phyloP scores from a whole-genome alignment of 2,113 vertebrate genomes.

The Sus scrofa region DNA sequence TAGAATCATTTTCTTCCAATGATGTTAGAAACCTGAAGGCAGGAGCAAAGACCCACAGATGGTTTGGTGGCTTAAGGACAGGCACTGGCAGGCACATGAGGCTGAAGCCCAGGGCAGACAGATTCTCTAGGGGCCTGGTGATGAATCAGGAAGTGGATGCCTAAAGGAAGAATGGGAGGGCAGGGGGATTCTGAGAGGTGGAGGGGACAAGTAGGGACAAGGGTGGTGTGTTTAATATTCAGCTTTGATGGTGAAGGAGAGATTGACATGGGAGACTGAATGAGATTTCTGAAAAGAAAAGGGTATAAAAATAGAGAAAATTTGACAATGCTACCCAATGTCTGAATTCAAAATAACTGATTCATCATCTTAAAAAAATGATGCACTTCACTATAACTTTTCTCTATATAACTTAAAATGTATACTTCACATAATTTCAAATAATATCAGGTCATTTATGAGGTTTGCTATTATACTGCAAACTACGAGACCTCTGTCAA shows the following conservation, averaged over 20 bases:
- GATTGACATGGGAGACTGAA: neutral
- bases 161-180: neutral
- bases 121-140: neutral
- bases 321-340: neutral
- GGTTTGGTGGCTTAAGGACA: neutral
- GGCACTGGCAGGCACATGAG: neutral
- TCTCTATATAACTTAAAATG: slow-evolving; percentile 46
- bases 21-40: neutral
- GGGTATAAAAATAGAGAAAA: slow-evolving; percentile 29
- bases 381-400: slow-evolving; percentile 42
- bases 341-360: slow-evolving; percentile 63
- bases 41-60: neutral
- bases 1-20: neutral
- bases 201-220: neutral
- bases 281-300: neutral
- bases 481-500: neutral
- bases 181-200: neutral
- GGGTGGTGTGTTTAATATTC: neutral
- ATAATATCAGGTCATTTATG: neutral
- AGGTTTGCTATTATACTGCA: neutral
- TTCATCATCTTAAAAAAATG: slow-evolving; percentile 56
- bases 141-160: neutral
- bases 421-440: slow-evolving; percentile 61
- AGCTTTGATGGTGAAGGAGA: neutral
- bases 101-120: neutral